Evolutionary conservation across 2,113 vertebrate species (phyloP), one percentile per base, ranked within the genome.

Genomic region (Ascaphus truei): DNA sequence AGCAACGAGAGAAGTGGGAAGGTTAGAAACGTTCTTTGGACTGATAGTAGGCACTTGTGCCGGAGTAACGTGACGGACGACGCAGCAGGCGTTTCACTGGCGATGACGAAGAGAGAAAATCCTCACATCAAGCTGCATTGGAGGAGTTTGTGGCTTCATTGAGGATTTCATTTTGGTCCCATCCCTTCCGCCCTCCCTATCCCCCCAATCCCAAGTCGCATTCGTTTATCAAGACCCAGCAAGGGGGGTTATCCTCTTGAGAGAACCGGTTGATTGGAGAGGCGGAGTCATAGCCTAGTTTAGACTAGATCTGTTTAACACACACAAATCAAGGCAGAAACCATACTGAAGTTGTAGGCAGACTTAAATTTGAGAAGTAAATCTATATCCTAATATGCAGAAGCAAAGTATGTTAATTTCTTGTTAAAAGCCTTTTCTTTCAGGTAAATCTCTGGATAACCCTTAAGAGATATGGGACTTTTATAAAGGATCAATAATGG

Each of bases 21-120:
- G 97, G 97, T 99, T 98, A 99, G 97, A 95, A 94, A 92, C 87
- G 85, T 93, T 95, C 92, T 93, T 95, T 94, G 92, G 93, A 95
- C 93, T 92, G 92, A 90, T 93, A 93, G 76, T 93, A 91, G 88
- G 90, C 93, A 87, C 90, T 85, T 90, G 82, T 91, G 71, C 92
- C 85, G 89, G 90, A 88, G 91, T 94, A 90, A 93, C 90, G 73
- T 92, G 93, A 93, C 81, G 91, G 92, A 93, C 85, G 87, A 92
- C 89, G 92, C 92, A 84, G 87, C 92, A 88, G 80, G 87, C 89
- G 80, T 86, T 86, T 91, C 85, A 82, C 77, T 92, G 86, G 87
- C 90, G 91, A 89, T 87, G 89, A 90, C 90, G 86, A 92, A 90
- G 87, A 90, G 84, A 90, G 87, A 92, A 91, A 92, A 93, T 93